Evolutionary conservation across 2,797 vertebrate genomes (phyloP).

Genomic region (Antennarius maculatus): DNA sequence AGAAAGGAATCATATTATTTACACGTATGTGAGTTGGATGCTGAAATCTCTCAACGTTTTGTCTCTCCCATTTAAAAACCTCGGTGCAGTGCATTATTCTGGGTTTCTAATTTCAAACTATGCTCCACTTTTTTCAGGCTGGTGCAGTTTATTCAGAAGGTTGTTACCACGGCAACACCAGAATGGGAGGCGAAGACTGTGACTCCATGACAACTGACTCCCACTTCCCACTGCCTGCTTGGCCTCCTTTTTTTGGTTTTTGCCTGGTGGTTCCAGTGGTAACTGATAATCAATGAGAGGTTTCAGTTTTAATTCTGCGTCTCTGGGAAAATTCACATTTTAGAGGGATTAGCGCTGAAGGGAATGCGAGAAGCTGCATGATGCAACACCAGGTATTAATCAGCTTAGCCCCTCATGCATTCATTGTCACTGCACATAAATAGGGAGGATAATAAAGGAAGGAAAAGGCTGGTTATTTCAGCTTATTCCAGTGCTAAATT

Average conservation of each 20-base stretch:
- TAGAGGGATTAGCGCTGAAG: not conserved
- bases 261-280: constrained; percentile 21
- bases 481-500: not conserved
- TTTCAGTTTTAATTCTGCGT: constrained; percentile 5
- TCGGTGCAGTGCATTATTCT: constrained; percentile 38
- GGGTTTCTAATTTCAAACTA: constrained; percentile 76
- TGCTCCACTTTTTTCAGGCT: constrained; percentile 75
- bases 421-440: not conserved
- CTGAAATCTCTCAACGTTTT: too few species aligned
- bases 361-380: constrained; percentile 1
- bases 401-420: not conserved
- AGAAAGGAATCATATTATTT: not conserved
- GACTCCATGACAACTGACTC: constrained; percentile 79
- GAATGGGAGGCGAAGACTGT: constrained; percentile 68
- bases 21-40: too few species aligned
- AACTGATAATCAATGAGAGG: constrained; percentile 42
- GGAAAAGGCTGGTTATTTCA: not conserved
- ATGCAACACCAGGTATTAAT: not conserved
- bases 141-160: constrained; percentile 77
- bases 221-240: constrained; percentile 54
- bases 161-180: constrained; percentile 82
- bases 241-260: constrained; percentile 41
- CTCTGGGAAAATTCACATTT: constrained; percentile 4
- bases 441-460: not conserved
- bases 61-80: constrained; percentile 10